A percentile compares a stretch with the other conserved stretches of the same genome.
Conservation (phyloP, 2,797 vertebrate species). For the Orientallactaga sibirica region DNA sequence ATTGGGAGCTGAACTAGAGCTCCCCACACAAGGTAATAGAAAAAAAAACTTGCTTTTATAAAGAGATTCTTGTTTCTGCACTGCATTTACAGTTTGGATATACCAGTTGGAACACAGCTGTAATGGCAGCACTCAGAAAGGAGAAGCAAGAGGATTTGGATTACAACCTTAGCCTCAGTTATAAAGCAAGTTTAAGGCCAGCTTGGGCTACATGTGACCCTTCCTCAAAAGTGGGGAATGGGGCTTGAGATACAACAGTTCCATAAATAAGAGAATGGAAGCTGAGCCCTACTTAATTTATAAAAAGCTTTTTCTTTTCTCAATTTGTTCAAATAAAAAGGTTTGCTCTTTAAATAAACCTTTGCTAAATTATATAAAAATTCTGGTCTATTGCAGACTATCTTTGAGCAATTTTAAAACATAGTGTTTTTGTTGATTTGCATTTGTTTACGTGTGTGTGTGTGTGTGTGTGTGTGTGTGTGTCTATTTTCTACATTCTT, state of each 20-base stretch:
- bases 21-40: background rate
- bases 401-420: background rate
- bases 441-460: too few species aligned
- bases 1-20: background rate
- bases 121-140: background rate
- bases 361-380: conserved; percentile 7
- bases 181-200: background rate
- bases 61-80: conserved; percentile 39
- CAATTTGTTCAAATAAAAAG: conserved; percentile 17
- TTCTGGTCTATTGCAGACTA: background rate
- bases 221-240: background rate
- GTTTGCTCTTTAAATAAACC: background rate
- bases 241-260: background rate
- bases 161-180: background rate
- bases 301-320: conserved; percentile 34
- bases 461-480: too few species aligned
- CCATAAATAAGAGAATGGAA: conserved; percentile 15
- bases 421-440: background rate
- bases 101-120: background rate
- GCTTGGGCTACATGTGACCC: background rate
- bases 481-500: too few species aligned
- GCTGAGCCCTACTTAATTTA: background rate
- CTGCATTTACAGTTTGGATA: conserved; percentile 6
- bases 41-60: conserved; percentile 11
- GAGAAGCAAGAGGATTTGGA: background rate